Conservation (phyloP, 2,797 vertebrate species). For the Ispidina lecontei region DNA sequence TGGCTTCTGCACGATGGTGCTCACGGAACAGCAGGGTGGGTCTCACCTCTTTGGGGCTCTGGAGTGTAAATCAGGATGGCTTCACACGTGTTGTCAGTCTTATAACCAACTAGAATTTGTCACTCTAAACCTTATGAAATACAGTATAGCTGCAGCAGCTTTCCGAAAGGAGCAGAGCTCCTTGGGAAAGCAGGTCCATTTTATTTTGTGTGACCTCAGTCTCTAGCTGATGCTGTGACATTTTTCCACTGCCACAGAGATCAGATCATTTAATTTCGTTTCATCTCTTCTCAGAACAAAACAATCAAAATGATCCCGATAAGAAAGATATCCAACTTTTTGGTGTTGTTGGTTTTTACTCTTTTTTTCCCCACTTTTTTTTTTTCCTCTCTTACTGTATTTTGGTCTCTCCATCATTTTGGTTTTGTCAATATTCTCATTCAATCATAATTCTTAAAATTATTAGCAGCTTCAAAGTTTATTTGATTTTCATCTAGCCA, state of each 20-base stretch:
- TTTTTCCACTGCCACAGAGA: not conserved
- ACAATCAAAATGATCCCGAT: conserved; percentile 20
- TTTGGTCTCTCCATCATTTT: conserved; percentile 6
- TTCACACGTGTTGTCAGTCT: not conserved
- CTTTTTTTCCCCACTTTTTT: not conserved
- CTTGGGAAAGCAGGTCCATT: not conserved
- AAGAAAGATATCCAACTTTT: not conserved
- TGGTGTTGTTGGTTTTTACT: not conserved
- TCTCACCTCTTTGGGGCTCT: not conserved
- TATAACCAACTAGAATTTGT: not conserved
- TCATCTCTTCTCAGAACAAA: conserved; percentile 1
- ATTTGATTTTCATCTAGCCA: conserved; percentile 56
- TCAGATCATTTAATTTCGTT: conserved; percentile 2
- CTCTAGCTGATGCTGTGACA: not conserved
- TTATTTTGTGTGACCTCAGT: not conserved
- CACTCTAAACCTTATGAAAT: not conserved
- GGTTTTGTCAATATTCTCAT: conserved; percentile 36
- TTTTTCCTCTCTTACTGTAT: not conserved
- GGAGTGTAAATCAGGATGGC: not conserved
- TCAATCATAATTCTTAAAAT: conserved; percentile 44
- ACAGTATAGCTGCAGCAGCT: not conserved
- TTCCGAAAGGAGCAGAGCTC: not conserved
- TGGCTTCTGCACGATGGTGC: not conserved
- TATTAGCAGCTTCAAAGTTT: conserved; percentile 45
- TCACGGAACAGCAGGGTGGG: not conserved